Evolutionary conservation across 2,888 invertebrate genomes (phyloP), one percentile per base, ranked within the genome.

Genomic region (Cantharis nigra): DNA sequence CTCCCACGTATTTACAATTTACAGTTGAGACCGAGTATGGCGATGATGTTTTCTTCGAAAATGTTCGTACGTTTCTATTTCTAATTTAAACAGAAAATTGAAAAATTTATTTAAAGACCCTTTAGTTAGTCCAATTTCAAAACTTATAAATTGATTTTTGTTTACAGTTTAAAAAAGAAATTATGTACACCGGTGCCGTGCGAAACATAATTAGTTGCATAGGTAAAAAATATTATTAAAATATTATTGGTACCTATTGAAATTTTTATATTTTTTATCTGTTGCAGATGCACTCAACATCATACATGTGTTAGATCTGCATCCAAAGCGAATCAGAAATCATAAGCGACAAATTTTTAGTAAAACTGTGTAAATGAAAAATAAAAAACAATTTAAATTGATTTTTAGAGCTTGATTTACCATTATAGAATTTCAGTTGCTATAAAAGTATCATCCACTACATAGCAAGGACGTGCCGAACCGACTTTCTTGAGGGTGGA

Each of bases 1-100:
- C 87, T 2, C 85, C 85, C 1, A 62, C 76, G 11, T 75, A 81
- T 71, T 78, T 83, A 69, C 78, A 83, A 64, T 80, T 84, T 33
- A 63, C 77, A 9, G 75, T 65, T 13, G 78, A 77, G 9, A 18
- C 71, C 14, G 77, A 76, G 9, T 18, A 33, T 13, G 75, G 72
- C 11, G 76, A 77, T 28, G 75, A 77, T 3, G 28, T 18, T 10
- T 14, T 75, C 16, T 33, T 80, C 30, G 78, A 79, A 79, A 80
- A 80, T 80, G 80, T 80, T 76, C 78, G 78, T 80, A 79, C 74
- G 76, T 75, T 75, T 79, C 77, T 75, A 49, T 65, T 69, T 33
- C 18, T 18, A 14, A 18, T 49, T 26, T 26, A 9, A n/a, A 14
- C 9, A 14, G 13, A 2, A 62, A 16, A 63, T 13, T 63, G 3